Conservation (phyloP, 2,888 invertebrate genomes). For the Prosapia bicincta region DNA sequence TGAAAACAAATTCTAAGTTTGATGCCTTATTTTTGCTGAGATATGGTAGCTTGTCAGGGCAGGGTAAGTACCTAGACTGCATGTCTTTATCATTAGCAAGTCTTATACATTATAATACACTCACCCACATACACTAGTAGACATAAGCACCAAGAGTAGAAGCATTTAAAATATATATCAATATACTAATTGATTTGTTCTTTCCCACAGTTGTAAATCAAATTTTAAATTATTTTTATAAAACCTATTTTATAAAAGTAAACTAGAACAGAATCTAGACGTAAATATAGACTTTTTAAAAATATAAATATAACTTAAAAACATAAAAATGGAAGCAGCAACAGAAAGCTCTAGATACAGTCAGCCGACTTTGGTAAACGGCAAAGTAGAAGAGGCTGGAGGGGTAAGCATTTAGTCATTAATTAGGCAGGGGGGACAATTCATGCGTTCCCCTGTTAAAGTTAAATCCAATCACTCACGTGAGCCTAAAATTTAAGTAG, state of each 20-base stretch:
- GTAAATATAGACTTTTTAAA: neutral
- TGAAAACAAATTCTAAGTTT: no score
- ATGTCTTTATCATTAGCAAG: no score
- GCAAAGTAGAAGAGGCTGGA: neutral
- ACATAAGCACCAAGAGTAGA: neutral
- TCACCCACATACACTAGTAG: neutral
- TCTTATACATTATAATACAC: no score
- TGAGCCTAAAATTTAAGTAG: no score
- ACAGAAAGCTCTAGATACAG: neutral
- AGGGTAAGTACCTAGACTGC: no score
- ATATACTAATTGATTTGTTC: neutral
- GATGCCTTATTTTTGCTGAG: no score
- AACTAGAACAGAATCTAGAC: neutral
- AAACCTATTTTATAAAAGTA: neutral
- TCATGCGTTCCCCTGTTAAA: no score
- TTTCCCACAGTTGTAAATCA: neutral
- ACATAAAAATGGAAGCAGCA: neutral
- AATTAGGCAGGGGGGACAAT: no score
- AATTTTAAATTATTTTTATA: neutral
- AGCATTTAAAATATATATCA: neutral
- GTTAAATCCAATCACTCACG: no score
- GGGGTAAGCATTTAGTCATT: neutral
- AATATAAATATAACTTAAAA: neutral
- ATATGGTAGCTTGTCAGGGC: no score
- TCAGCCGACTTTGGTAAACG: neutral